Conservation (phyloP, 1,140 invertebrate genomes). For the Dendroctonus valens region DNA sequence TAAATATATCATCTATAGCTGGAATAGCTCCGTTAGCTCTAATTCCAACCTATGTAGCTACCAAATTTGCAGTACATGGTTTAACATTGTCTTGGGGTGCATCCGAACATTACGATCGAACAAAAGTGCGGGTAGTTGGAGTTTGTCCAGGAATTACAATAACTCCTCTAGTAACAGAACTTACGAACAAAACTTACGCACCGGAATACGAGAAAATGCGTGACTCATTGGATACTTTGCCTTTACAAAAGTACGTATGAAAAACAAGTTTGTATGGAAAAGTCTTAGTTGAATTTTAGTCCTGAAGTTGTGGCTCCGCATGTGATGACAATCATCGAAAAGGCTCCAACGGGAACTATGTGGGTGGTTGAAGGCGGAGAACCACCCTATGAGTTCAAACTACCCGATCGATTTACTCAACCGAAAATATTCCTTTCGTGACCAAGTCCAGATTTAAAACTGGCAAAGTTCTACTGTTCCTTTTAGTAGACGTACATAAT, state of each 20-base stretch:
- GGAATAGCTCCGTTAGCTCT: conserved; percentile 27
- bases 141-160: conserved; percentile 48
- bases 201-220: conserved; percentile 16
- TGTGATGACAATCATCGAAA: conserved; percentile 30
- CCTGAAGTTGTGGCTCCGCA: conserved; percentile 21
- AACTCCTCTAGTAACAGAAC: conserved; percentile 34
- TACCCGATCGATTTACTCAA: conserved; percentile 11
- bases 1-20: conserved; percentile 42
- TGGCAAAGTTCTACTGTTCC: neutral
- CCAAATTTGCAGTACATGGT: conserved; percentile 41
- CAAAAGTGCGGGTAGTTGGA: conserved; percentile 43
- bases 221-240: neutral
- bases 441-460: neutral
- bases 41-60: conserved; percentile 39
- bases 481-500: neutral
- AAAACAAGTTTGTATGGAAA: neutral
- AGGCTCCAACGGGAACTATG: conserved; percentile 28
- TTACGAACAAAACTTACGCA: conserved; percentile 28
- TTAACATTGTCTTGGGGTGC: conserved; percentile 36
- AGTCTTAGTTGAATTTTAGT: conserved; percentile 17
- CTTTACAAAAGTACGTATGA: conserved; percentile 29
- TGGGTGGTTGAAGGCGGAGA: conserved; percentile 35
- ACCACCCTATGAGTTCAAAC: conserved; percentile 28
- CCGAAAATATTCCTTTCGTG: neutral
- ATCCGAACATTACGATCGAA: conserved; percentile 32